Conservation (phyloP, 92 coral and sea anemone species). For the Plumapathes pennacea region DNA sequence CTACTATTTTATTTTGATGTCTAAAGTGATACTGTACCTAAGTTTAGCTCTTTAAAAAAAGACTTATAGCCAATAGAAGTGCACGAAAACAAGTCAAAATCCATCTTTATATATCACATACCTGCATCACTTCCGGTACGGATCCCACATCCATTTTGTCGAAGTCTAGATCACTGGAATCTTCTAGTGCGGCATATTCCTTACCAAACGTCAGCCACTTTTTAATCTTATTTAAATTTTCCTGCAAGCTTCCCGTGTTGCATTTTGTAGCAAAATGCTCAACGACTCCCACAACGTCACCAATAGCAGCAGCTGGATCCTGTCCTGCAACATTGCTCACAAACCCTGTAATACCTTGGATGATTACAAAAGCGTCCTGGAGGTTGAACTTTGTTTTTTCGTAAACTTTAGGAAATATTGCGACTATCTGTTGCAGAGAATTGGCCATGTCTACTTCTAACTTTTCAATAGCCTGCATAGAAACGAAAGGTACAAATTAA, state of each 20-base stretch:
- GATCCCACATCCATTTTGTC: slow-evolving; percentile 16
- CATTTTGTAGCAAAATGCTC: slow-evolving; percentile 11
- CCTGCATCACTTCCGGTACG: slow-evolving; percentile 46
- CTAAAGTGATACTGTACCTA: neutral
- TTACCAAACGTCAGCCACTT: slow-evolving; percentile 35
- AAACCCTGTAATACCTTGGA: slow-evolving; percentile 5
- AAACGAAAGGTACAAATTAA: too few species aligned
- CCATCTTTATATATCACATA: neutral
- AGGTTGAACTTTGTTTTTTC: slow-evolving; percentile 4
- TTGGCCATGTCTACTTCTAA: slow-evolving; percentile 6
- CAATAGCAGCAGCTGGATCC: neutral
- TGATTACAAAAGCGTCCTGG: neutral
- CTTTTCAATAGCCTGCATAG: neutral
- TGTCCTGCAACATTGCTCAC: neutral
- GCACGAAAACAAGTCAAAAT: neutral
- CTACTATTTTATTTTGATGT: neutral
- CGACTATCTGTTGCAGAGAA: neutral
- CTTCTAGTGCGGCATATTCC: slow-evolving; percentile 7
- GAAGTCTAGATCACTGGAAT: slow-evolving; percentile 38
- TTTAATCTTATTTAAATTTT: neutral
- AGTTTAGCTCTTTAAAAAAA: too few species aligned
- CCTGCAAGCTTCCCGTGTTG: neutral
- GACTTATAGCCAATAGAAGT: neutral
- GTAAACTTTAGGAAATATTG: neutral
- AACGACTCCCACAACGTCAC: neutral